Percentiles rank a stretch among this genome's conserved stretches.
Conservation (phyloP, 2,888 invertebrate species). For the Ormyrus rosae region DNA sequence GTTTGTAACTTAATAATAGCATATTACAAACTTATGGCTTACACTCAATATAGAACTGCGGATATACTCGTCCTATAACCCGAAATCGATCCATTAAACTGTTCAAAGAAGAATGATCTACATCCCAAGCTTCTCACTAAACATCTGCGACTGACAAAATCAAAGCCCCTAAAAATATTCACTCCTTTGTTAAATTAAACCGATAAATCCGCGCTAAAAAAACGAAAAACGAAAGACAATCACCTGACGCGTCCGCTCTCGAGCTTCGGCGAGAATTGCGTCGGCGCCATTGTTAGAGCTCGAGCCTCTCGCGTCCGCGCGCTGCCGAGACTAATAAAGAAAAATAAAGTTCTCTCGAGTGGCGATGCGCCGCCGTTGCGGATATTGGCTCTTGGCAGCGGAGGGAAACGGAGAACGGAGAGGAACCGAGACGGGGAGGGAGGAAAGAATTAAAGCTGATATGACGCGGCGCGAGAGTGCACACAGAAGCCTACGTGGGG, state of each 20-base stretch:
- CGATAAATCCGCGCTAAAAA: conserved; percentile 27
- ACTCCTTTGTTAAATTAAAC: not conserved
- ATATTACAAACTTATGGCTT: too few relatives aligned
- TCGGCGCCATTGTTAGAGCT: conserved; percentile 21
- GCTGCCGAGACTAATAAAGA: conserved; percentile 67
- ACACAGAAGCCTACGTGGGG: too few relatives aligned
- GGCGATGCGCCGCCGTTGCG: conserved; percentile 53
- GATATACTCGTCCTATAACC: too few relatives aligned
- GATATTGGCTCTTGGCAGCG: conserved; percentile 63
- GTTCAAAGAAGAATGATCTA: too few relatives aligned
- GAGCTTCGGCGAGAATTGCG: conserved; percentile 4
- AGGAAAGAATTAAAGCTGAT: too few relatives aligned
- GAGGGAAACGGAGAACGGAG: not conserved
- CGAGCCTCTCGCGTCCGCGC: conserved; percentile 10
- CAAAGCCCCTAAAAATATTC: not conserved
- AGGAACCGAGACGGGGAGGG: too few relatives aligned
- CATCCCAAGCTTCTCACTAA: too few relatives aligned
- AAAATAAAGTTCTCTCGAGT: conserved; percentile 66
- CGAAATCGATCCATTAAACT: too few relatives aligned
- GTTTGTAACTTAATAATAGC: too few relatives aligned
- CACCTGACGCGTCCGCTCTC: not conserved
- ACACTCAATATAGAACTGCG: too few relatives aligned
- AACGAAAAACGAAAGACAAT: conserved; percentile 4
- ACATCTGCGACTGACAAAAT: too few relatives aligned
- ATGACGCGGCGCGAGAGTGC: too few relatives aligned